Conservation (phyloP, 2,797 vertebrate genomes). For the Muraenolepis orangiensis region DNA sequence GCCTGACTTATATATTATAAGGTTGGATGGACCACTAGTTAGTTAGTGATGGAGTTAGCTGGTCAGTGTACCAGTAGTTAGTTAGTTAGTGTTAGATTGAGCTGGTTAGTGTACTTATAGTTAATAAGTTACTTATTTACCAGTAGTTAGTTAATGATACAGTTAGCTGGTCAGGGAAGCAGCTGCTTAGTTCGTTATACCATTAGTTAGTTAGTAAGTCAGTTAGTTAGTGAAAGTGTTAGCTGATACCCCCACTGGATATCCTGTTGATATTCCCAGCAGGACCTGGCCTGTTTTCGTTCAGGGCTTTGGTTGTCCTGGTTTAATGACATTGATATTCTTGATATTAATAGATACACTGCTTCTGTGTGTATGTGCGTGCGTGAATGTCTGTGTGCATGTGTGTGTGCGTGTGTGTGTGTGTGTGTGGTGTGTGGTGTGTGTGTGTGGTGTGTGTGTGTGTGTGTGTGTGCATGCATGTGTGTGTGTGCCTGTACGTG, state of each 20-base stretch:
- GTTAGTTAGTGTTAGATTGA: not conserved
- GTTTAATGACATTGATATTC: not conserved
- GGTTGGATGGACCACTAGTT: not conserved
- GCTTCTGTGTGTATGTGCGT: not conserved
- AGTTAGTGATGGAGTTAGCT: not conserved
- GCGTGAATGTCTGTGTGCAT: not conserved
- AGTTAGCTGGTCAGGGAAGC: too few relatives aligned
- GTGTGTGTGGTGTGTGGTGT: not conserved
- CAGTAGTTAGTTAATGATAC: not conserved
- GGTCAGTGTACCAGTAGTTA: not conserved
- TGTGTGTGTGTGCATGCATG: not conserved
- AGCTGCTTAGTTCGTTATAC: too few relatives aligned
- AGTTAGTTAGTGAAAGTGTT: not conserved
- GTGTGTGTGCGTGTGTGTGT: not conserved
- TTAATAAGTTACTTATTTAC: not conserved
- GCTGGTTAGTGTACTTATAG: too few relatives aligned
- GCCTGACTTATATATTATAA: too few relatives aligned
- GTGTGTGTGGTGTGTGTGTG: not conserved
- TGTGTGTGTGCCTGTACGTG: slow-evolving; percentile 11
- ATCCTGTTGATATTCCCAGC: not conserved
- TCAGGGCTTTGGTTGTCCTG: not conserved
- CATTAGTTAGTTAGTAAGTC: too few relatives aligned
- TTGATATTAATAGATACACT: not conserved
- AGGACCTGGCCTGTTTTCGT: not conserved
- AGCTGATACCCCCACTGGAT: not conserved